Evolutionary conservation across 2,797 vertebrate species (phyloP).

Genomic region (Passerculus sandwichensis): DNA sequence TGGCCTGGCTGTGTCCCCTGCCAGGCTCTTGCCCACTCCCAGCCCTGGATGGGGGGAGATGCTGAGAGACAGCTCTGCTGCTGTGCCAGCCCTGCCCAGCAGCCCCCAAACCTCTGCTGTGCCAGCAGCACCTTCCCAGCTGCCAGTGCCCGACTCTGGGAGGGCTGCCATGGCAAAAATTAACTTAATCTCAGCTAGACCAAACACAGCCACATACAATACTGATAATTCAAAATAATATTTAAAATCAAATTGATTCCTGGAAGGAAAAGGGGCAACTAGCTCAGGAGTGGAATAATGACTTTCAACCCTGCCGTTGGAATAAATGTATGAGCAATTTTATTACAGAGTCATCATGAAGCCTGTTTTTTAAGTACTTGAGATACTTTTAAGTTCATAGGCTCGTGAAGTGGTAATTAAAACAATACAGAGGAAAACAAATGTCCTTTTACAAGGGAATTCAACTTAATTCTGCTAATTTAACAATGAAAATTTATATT

Average conservation of each 20-base stretch:
- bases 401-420: neutral
- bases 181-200: neutral
- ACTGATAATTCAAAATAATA: neutral
- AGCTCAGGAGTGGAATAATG: neutral
- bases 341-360: neutral
- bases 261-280: neutral
- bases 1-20: neutral
- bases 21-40: neutral
- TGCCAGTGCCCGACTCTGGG: neutral
- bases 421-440: neutral
- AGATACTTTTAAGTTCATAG: neutral
- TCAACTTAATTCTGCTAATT: neutral
- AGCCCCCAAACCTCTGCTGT: neutral
- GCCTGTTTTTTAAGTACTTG: neutral
- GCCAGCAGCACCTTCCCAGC: neutral
- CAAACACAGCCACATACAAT: neutral
- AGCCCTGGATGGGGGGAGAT: neutral
- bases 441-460: neutral
- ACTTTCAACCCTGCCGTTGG: neutral
- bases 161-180: neutral
- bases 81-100: neutral
- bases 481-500: neutral
- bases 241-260: neutral
- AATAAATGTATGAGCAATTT: neutral
- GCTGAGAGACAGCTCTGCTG: neutral